These are phyloP conservation scores for Balaenoptera acutorostrata DNA, from an alignment of 2,113 vertebrate species.

Conservation along the genomic window DNA sequence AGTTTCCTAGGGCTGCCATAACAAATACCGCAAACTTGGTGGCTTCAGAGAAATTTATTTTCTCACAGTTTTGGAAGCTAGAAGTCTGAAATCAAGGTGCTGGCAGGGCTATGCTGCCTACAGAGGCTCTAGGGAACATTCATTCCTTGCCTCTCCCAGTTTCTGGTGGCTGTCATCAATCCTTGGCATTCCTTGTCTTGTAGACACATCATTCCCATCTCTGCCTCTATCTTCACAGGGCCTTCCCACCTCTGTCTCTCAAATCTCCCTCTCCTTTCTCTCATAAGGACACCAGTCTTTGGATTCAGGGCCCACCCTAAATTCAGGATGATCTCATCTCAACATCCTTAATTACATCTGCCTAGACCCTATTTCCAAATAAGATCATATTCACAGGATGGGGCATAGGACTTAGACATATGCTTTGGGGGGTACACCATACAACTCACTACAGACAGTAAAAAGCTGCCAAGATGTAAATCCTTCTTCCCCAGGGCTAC, in stretches of 20 bases:
- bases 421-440: background rate
- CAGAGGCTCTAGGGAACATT: background rate
- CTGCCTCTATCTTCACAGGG: background rate
- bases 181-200: background rate
- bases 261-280: background rate
- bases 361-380: background rate
- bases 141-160: background rate
- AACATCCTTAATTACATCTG: background rate
- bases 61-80: background rate
- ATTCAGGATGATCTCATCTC: background rate
- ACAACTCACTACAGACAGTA: background rate
- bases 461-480: background rate
- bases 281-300: background rate
- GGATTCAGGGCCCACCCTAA: background rate
- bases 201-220: background rate
- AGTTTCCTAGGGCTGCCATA: background rate
- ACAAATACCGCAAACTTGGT: background rate
- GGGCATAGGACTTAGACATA: background rate
- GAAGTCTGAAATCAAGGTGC: background rate
- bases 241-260: background rate
- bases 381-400: background rate
- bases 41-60: background rate
- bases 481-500: background rate
- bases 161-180: background rate
- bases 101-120: background rate